phyloP scores from a whole-genome alignment of 2,888 invertebrate genomes.

The Patella ulyssiponensis region DNA sequence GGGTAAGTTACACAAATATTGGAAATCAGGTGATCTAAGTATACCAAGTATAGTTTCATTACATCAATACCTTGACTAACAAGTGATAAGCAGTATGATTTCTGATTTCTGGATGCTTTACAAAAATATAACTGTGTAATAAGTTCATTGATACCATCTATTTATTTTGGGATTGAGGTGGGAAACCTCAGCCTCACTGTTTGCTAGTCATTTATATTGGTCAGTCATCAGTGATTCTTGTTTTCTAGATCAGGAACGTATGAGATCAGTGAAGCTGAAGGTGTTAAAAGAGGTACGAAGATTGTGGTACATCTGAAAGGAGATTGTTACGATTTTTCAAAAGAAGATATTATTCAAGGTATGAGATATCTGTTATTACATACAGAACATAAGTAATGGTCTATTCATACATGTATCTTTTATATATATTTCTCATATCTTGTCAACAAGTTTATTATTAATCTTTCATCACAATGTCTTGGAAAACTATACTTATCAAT shows the following conservation, averaged over 20 bases:
- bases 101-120: too few relatives aligned
- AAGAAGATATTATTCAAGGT: slow-evolving; percentile 87
- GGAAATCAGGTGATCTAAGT: too few relatives aligned
- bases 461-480: neutral
- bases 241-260: slow-evolving; percentile 83
- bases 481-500: neutral
- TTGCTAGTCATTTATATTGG: neutral
- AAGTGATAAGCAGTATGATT: too few relatives aligned
- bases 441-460: neutral
- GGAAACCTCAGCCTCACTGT: too few relatives aligned
- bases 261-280: slow-evolving; percentile 88
- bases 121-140: too few relatives aligned
- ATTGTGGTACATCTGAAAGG: slow-evolving; percentile 91
- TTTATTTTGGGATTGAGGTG: too few relatives aligned
- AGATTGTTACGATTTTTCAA: slow-evolving; percentile 90
- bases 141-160: too few relatives aligned
- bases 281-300: slow-evolving; percentile 90
- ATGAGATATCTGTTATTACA: slow-evolving; percentile 33
- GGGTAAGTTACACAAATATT: slow-evolving; percentile 77
- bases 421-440: neutral
- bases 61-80: too few relatives aligned
- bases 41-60: too few relatives aligned
- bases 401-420: neutral
- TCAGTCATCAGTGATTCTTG: neutral
- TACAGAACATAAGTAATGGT: neutral